Evolutionary conservation across 1,140 invertebrate species (phyloP), one percentile per base, ranked within the genome.

Genomic region (Megalonaias nervosa): DNA sequence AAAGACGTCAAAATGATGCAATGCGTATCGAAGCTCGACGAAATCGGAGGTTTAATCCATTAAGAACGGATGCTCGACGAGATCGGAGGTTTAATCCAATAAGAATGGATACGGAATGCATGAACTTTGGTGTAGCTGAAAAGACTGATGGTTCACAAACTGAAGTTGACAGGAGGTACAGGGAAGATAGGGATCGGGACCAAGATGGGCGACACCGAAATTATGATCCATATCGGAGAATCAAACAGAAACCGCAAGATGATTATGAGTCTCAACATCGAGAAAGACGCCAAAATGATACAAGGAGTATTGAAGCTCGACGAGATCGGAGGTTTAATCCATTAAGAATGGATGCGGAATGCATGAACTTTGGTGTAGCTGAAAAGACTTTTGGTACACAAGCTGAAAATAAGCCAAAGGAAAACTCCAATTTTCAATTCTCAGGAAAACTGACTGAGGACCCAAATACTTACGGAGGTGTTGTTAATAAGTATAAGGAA

Each of bases 401-500:
- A 15, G 65, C 74, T 57, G 21, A 69, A 57, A 95, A 96, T 21
- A 23, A 61, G 55, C 58, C 70, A 23, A 97, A 97, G 88, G 95
- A 97, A 82, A 97, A 98, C 89, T 97, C 98, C 0, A 97, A 98
- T 90, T 98, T 99, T 90, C 95, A 94, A 23, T 91, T 98, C 0
- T 98, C 97, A 26, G 99, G 99, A 16, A 99, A 99, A 91, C 91
- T 99, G 26, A 95, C 97, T 0, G 97, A 98, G 88, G 99, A 99
- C 82, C 95, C 95, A 4, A 99, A 99, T 89, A 98, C 94, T 21
- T 97, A 95, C 57, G 97, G 97, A 84, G 99, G 98, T 2, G 95
- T 99, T 31, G 96, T 99, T 0, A 95, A 99, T 13, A 99, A 99
- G 91, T 99, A 99, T 86, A 95, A 96, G 14, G 97, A 99, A 88